A percentile compares a stretch with the other conserved stretches of the same genome.
Evolutionary conservation across 2,888 invertebrate species (phyloP).

Genomic region (Notodonta ziczac): DNA sequence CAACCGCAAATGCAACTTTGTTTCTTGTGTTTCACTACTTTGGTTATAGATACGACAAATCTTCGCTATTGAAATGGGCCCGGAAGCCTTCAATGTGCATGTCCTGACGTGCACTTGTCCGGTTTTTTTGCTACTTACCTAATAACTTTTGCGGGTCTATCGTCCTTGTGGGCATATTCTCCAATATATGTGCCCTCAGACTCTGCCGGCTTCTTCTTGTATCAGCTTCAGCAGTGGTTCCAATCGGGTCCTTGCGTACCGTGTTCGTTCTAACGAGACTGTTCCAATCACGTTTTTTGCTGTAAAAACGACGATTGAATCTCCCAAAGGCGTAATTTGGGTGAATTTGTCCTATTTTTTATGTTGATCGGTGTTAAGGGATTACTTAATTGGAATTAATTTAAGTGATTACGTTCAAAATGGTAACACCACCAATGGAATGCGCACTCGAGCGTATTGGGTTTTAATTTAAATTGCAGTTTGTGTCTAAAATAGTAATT

Average conservation of each 20-base stretch:
- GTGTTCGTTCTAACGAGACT: constrained; percentile 91
- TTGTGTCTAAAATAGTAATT: too few relatives aligned
- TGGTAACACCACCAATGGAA: too few relatives aligned
- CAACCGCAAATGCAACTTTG: too few relatives aligned
- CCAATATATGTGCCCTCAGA: constrained; percentile 88
- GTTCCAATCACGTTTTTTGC: constrained; percentile 93
- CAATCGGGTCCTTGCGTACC: constrained; percentile 89
- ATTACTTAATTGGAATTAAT: constrained; percentile 4
- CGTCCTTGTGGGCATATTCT: constrained; percentile 86
- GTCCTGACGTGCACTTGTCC: too few relatives aligned
- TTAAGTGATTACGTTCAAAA: neutral
- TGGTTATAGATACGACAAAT: too few relatives aligned
- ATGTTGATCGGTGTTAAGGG: neutral
- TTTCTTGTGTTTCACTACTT: too few relatives aligned
- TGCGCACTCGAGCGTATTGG: too few relatives aligned
- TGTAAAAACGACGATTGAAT: constrained; percentile 32
- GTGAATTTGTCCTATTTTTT: neutral
- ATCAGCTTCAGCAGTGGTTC: constrained; percentile 88
- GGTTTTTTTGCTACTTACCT: too few relatives aligned
- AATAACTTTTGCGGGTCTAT: constrained; percentile 90
- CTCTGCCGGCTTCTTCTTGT: constrained; percentile 88
- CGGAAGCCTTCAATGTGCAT: too few relatives aligned
- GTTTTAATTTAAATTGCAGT: too few relatives aligned
- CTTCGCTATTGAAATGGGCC: too few relatives aligned
- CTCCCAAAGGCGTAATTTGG: constrained; percentile 4